These are phyloP conservation scores for Manis pentadactyla DNA, from an alignment of 2,797 vertebrate species.

Conservation along the genomic window DNA sequence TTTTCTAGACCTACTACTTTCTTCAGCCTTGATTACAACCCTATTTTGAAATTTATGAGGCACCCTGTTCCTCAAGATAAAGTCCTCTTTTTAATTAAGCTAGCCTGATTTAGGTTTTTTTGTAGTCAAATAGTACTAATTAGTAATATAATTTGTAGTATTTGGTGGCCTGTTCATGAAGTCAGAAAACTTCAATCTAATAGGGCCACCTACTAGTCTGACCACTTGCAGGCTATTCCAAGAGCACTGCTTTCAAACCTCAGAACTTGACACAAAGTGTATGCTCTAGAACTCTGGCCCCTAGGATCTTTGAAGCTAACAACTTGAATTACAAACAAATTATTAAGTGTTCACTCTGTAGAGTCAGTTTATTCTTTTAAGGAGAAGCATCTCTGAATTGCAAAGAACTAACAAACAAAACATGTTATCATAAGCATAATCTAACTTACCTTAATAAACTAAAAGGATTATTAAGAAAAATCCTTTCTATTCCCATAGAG, in stretches of 20 bases:
- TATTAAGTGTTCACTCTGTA: background rate
- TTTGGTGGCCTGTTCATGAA: conserved; percentile 22
- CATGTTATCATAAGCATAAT: background rate
- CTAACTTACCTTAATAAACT: conserved; percentile 54
- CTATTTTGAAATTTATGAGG: conserved; percentile 51
- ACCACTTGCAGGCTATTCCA: background rate
- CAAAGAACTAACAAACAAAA: conserved; percentile 49
- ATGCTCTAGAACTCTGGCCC: conserved; percentile 15
- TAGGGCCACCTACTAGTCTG: background rate
- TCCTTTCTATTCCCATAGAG: background rate
- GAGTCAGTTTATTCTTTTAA: conserved; percentile 50
- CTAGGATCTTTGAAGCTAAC: background rate
- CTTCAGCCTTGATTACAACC: background rate
- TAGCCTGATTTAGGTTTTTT: conserved; percentile 26
- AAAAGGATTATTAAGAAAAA: conserved; percentile 12
- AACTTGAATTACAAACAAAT: conserved; percentile 50
- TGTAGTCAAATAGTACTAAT: background rate
- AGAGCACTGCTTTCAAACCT: conserved; percentile 47
- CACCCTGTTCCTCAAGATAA: background rate
- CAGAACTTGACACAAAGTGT: conserved; percentile 23
- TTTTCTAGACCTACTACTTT: conserved; percentile 2
- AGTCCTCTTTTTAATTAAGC: conserved; percentile 33
- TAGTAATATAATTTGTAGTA: background rate
- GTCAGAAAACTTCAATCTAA: conserved; percentile 42
- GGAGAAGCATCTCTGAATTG: conserved; percentile 15